Conservation (phyloP, 2,888 invertebrate species). For the Monochamus alternatus region DNA sequence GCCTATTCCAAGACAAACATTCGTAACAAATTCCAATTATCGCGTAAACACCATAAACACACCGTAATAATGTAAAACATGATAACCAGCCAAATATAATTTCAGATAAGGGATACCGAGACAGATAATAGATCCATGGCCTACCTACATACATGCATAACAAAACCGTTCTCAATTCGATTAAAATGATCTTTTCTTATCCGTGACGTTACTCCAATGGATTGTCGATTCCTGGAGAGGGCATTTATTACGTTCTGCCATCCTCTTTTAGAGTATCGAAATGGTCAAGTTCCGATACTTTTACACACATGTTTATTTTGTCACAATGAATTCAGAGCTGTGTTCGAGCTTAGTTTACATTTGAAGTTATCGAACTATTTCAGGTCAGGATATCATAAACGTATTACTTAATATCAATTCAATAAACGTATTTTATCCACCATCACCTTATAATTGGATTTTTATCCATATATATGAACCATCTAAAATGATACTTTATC, state of each 20-base stretch:
- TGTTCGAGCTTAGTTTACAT: too few species aligned
- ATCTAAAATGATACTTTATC: too few species aligned
- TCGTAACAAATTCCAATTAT: constrained; percentile 40
- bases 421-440: too few species aligned
- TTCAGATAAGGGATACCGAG: constrained; percentile 25
- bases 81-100: constrained; percentile 20
- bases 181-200: not conserved
- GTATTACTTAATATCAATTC: too few species aligned
- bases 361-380: too few species aligned
- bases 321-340: not conserved
- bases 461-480: too few species aligned
- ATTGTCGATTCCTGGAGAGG: not conserved
- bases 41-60: constrained; percentile 36
- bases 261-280: not conserved
- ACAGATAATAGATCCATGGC: constrained; percentile 38
- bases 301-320: not conserved
- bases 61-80: constrained; percentile 28
- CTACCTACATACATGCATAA: constrained; percentile 20
- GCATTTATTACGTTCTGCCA: constrained; percentile 10
- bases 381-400: too few species aligned
- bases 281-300: not conserved
- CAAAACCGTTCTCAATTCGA: constrained; percentile 6
- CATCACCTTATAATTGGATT: too few species aligned
- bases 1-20: constrained; percentile 13
- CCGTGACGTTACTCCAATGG: not conserved